These are phyloP conservation scores for Mormyrops attenuatus DNA, from an alignment of 2,797 vertebrate genomes.

Conservation along the genomic window DNA sequence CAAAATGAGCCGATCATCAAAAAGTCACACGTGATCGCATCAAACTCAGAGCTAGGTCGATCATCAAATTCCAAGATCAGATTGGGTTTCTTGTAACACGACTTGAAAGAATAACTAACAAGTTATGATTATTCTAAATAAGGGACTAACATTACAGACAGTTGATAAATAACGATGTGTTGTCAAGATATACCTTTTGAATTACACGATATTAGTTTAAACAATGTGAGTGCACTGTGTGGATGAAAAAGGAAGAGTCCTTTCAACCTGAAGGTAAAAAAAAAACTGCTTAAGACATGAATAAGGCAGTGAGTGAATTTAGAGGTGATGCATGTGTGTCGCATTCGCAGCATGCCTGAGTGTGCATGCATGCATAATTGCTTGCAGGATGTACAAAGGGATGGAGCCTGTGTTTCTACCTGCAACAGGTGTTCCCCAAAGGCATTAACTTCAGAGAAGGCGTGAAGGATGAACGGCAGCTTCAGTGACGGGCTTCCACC, in stretches of 20 bases:
- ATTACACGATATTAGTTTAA: background rate
- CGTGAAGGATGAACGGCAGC: conserved; percentile 60
- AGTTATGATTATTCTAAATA: background rate
- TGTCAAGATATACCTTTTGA: background rate
- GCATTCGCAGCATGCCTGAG: background rate
- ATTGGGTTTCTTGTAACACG: background rate
- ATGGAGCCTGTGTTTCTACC: conserved; percentile 42
- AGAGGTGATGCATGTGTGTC: background rate
- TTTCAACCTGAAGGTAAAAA: background rate
- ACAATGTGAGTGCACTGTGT: background rate
- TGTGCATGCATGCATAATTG: background rate
- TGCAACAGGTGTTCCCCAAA: conserved; percentile 66
- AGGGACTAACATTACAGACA: background rate
- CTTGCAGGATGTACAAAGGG: background rate
- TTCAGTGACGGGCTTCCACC: conserved; percentile 64
- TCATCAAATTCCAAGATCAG: background rate
- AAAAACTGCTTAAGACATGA: background rate
- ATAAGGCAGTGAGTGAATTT: background rate
- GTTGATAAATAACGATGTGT: background rate
- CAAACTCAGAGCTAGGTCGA: background rate
- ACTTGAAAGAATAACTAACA: background rate
- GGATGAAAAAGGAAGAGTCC: background rate
- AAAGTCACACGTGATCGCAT: background rate
- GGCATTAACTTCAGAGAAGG: conserved; percentile 64
- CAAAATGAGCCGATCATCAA: background rate